Conservation (phyloP, 2,888 invertebrate species). For the Euzophera pinguis region DNA sequence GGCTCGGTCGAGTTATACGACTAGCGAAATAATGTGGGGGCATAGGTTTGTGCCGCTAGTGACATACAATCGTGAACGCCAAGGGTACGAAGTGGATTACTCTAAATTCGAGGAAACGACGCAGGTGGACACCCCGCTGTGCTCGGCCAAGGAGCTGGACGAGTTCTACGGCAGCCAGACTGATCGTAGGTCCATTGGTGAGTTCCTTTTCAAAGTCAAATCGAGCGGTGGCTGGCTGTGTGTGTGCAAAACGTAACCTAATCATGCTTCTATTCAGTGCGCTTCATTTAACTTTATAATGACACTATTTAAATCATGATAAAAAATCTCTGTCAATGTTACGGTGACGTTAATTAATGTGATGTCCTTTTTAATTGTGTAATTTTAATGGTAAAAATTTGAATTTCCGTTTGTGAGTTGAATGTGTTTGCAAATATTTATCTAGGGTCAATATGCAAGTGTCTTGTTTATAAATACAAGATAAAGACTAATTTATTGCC, state of each 20-base stretch:
- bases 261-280: conserved; percentile 30
- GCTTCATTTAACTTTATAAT: conserved; percentile 25
- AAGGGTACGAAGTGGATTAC: conserved; percentile 89
- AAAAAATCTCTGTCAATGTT: conserved; percentile 29
- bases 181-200: conserved; percentile 78
- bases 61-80: conserved; percentile 85
- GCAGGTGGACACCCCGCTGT: conserved; percentile 89
- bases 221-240: conserved; percentile 45
- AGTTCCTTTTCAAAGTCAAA: conserved; percentile 52
- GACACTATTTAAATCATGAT: conserved; percentile 26
- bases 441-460: conserved; percentile 57
- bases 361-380: conserved; percentile 8
- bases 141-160: conserved; percentile 83
- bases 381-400: conserved; percentile 8
- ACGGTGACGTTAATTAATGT: conserved; percentile 7
- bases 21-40: conserved; percentile 90
- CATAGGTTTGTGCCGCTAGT: conserved; percentile 88
- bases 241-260: conserved; percentile 39
- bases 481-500: conserved; percentile 49
- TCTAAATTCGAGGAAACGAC: conserved; percentile 89
- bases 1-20: conserved; percentile 87
- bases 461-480: conserved; percentile 37
- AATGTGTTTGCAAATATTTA: conserved; percentile 45
- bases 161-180: conserved; percentile 82
- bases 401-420: conserved; percentile 29